Conservation (phyloP, 2,888 invertebrate genomes). For the Habroteleia sp. region DNA sequence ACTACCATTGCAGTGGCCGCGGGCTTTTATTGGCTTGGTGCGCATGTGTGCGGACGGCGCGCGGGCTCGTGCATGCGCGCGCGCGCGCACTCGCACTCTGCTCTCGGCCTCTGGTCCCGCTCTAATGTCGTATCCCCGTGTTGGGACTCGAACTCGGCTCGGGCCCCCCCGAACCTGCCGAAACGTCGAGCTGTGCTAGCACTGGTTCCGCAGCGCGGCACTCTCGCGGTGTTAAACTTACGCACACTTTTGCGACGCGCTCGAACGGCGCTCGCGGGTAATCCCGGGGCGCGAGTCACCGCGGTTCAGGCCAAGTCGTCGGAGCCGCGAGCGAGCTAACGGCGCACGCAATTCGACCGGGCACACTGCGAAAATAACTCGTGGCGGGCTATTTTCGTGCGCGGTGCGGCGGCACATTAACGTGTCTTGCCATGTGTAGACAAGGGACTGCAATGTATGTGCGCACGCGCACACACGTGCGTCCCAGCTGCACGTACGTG, state of each 20-base stretch:
- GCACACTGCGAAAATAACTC: slow-evolving; percentile 61
- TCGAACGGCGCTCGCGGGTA: slow-evolving; percentile 46
- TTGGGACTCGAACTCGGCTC: slow-evolving; percentile 18
- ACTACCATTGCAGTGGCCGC: slow-evolving; percentile 16
- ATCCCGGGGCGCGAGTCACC: slow-evolving; percentile 44
- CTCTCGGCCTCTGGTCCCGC: slow-evolving; percentile 39
- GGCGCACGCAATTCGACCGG: slow-evolving; percentile 54
- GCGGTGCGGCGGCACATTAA: slow-evolving; percentile 59
- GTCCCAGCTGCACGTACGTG: slow-evolving; percentile 38
- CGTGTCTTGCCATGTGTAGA: slow-evolving; percentile 61
- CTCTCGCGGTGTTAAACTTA: slow-evolving; percentile 45
- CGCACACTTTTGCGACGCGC: slow-evolving; percentile 56
- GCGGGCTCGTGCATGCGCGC: slow-evolving; percentile 21
- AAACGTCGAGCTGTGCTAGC: slow-evolving; percentile 20
- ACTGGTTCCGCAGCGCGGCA: slow-evolving; percentile 37
- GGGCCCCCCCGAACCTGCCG: slow-evolving; percentile 15
- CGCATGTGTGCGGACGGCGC: slow-evolving; percentile 31
- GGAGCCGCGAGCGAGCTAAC: slow-evolving; percentile 39
- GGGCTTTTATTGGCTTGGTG: slow-evolving; percentile 41
- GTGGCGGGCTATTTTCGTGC: slow-evolving; percentile 63
- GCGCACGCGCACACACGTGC: slow-evolving; percentile 57
- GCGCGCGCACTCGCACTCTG: slow-evolving; percentile 43
- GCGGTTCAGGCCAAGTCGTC: slow-evolving; percentile 37
- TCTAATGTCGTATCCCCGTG: slow-evolving; percentile 34
- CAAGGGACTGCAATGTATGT: slow-evolving; percentile 55